phyloP scores from a whole-genome alignment of 2,888 invertebrate genomes.

The Ceriagrion tenellum region DNA sequence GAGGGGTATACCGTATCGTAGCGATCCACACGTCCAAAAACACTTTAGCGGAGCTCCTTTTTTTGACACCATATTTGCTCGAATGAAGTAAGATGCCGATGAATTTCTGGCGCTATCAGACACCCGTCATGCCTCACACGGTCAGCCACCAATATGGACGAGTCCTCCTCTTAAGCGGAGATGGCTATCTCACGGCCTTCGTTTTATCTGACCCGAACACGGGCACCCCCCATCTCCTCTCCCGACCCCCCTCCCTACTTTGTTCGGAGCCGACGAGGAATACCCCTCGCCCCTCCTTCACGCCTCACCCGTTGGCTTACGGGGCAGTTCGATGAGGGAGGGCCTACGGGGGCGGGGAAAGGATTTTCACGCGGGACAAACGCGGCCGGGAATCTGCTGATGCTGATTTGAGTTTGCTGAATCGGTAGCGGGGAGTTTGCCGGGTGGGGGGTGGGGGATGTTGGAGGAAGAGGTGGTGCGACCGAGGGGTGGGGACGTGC shows the following conservation, averaged over 20 bases:
- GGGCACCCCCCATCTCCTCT: conserved; percentile 30
- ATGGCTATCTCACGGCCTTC: conserved; percentile 45
- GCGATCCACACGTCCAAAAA: conserved; percentile 41
- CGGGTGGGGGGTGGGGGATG: too few relatives aligned
- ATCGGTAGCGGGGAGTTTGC: conserved; percentile 42
- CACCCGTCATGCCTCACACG: conserved; percentile 31
- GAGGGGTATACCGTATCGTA: conserved; percentile 6
- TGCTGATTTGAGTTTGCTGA: conserved; percentile 59
- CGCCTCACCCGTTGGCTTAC: conserved; percentile 31
- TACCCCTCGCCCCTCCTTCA: neutral
- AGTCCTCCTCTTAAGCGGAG: conserved; percentile 32
- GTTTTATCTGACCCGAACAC: conserved; percentile 54
- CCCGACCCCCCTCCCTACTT: neutral
- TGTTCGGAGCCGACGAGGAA: too few relatives aligned
- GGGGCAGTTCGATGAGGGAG: conserved; percentile 48
- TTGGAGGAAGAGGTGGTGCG: neutral
- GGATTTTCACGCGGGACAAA: neutral
- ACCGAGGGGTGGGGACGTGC: neutral
- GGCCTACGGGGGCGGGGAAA: neutral
- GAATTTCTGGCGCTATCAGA: conserved; percentile 32
- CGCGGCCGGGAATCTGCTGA: conserved; percentile 60
- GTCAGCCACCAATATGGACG: neutral
- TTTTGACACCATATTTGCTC: conserved; percentile 61
- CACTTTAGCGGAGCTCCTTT: neutral
- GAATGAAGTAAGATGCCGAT: conserved; percentile 60